These are phyloP conservation scores for Amblyjoppa fuscipennis DNA, from an alignment of 2,888 invertebrate genomes.

Conservation along the genomic window DNA sequence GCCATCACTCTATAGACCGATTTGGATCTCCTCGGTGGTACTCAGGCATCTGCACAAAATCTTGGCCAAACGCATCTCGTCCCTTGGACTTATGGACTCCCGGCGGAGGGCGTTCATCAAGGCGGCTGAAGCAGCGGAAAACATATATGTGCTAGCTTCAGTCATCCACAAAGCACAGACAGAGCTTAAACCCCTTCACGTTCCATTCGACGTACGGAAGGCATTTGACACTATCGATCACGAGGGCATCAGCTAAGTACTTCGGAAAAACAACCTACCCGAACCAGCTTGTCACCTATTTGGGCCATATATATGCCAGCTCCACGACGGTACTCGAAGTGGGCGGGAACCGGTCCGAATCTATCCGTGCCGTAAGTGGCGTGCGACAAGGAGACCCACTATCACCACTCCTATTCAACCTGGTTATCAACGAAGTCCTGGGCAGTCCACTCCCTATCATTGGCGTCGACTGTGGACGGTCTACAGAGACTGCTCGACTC, in stretches of 20 bases:
- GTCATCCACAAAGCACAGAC: constrained; percentile 60
- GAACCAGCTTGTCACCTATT: not conserved
- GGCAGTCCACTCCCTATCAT: too few relatives aligned
- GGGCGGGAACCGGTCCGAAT: not conserved
- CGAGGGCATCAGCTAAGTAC: not conserved
- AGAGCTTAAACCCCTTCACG: constrained; percentile 21
- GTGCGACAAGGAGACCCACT: too few relatives aligned
- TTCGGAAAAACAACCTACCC: not conserved
- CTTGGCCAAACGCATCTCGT: constrained; percentile 30
- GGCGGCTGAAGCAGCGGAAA: constrained; percentile 77
- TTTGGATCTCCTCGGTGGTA: constrained; percentile 61
- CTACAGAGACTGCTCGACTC: too few relatives aligned
- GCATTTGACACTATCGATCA: constrained; percentile 48
- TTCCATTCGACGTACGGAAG: too few relatives aligned
- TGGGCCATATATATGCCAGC: not conserved
- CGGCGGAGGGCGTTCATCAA: constrained; percentile 63
- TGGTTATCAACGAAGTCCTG: too few relatives aligned
- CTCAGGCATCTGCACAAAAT: constrained; percentile 53
- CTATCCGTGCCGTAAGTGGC: too few relatives aligned
- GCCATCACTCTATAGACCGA: constrained; percentile 60
- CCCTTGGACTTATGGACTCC: not conserved
- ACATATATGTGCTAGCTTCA: constrained; percentile 74
- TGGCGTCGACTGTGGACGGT: too few relatives aligned
- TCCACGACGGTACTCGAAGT: constrained; percentile 17
- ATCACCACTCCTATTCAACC: too few relatives aligned